Evolutionary conservation across 2,888 invertebrate species (phyloP).

Genomic region (Andrena camellia): DNA sequence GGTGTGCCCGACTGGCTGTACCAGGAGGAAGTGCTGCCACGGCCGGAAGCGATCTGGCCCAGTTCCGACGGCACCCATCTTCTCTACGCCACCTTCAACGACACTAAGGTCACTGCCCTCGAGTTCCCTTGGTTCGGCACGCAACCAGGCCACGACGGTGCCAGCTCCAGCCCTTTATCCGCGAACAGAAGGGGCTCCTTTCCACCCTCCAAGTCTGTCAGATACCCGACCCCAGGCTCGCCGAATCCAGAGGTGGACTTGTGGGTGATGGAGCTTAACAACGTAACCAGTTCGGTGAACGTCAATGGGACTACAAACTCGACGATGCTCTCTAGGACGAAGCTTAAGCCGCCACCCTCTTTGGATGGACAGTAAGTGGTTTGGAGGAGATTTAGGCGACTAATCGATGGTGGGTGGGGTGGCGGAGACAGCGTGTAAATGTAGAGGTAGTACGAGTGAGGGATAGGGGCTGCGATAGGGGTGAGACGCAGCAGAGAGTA

Average conservation of each 20-base stretch:
- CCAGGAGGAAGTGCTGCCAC: conserved; percentile 96
- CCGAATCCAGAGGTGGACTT: conserved; percentile 94
- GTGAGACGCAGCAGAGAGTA: too few species aligned
- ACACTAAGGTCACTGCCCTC: conserved; percentile 86
- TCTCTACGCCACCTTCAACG: conserved; percentile 95
- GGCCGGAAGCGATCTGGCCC: conserved; percentile 94
- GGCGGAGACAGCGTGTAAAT: too few species aligned
- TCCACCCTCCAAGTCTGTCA: conserved; percentile 92
- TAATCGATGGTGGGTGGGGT: not conserved
- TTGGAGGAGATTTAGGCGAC: not conserved
- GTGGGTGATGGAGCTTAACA: conserved; percentile 92
- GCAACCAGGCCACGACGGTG: conserved; percentile 84
- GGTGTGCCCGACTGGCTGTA: conserved; percentile 98
- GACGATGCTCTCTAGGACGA: conserved; percentile 56
- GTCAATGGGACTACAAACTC: conserved; percentile 61
- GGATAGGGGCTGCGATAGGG: too few species aligned
- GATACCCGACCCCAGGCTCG: conserved; percentile 95
- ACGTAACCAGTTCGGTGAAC: conserved; percentile 86
- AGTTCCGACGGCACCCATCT: conserved; percentile 92
- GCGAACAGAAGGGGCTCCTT: conserved; percentile 88
- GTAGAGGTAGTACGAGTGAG: too few species aligned
- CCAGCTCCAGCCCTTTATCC: conserved; percentile 84
- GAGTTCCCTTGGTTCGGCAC: conserved; percentile 93
- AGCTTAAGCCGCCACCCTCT: conserved; percentile 90
- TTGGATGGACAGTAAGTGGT: conserved; percentile 93